Evolutionary conservation across 2,797 vertebrate species (phyloP).

Genomic region (Sebastes oblongus): DNA sequence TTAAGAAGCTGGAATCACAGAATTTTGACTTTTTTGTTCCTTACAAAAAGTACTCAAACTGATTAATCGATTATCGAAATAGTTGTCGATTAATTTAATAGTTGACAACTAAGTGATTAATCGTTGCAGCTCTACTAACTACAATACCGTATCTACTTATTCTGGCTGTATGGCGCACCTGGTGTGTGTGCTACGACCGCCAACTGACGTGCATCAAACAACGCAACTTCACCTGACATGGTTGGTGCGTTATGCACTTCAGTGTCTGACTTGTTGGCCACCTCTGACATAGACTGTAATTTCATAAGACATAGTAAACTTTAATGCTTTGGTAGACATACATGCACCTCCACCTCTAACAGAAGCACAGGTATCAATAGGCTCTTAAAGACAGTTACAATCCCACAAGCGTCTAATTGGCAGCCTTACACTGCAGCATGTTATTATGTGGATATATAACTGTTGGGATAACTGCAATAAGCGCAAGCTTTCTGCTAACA

Average conservation of each 20-base stretch:
- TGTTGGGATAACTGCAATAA: conserved; percentile 3
- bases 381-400: conserved; percentile 5
- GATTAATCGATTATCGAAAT: no score
- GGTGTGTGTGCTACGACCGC: no score
- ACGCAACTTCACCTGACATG: not conserved
- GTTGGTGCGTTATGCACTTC: not conserved
- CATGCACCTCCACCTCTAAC: not conserved
- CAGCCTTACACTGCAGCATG: conserved; percentile 1
- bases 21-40: no score
- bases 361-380: conserved; percentile 8
- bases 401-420: conserved; percentile 18
- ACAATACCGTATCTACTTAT: not conserved
- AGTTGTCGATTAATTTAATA: no score
- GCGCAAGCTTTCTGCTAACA: not conserved
- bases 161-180: not conserved
- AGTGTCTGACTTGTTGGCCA: not conserved
- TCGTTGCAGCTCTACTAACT: no score
- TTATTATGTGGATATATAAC: conserved; percentile 16
- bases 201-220: no score
- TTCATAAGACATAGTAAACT: not conserved
- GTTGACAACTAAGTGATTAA: no score
- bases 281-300: not conserved
- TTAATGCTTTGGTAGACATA: not conserved
- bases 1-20: no score
- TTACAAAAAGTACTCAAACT: no score